Base-by-base conservation (phyloP, 2,113 vertebrate species). In the Puntigrus tetrazona region DNA sequence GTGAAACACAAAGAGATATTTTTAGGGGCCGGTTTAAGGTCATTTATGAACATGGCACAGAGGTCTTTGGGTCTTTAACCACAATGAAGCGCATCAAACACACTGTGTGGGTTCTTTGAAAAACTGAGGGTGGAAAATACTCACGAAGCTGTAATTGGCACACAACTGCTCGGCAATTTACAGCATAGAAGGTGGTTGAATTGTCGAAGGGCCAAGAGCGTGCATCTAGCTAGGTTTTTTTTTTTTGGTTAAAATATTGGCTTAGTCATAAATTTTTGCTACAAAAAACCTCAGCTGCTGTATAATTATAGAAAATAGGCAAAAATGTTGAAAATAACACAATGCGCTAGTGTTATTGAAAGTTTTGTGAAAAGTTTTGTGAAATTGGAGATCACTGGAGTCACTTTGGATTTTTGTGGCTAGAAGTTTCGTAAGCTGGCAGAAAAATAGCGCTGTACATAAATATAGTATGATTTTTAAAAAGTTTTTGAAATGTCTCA, bases 71-170 rank as follows among this genome's bases (percentile, higher is more conserved):
- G 22, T n/a, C 75, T 59, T 20, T 25, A 16, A 55, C 29, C 74
- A 77, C 22, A 78, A 31, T 78, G 13, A 29, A 84, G 29, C 16
- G n/a, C 20, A n/a, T 78, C 50, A 59, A 61, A 78, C 5, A 76
- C n/a, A 78, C 34, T 61, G 76, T 78, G 73, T 70, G 47, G 61
- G 72, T 55, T 76, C 25, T 81, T 41, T 82, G 25, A 47, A 72
- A 61, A 78, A 38, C 52, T 10, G 52, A 18, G 47, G 47, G 76
- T 78, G 76, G 34, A 41, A 38, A 27, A 78, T 61, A 61, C n/a
- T 78, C 34, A 41, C 55, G 2, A 78, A 78, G 52, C 55, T 61
- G 55, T 27, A 61, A 57, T 61, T 78, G 76, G 76, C 75, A 78
- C 75, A 36, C 50, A 57, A 78, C 75, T 36, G 20, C 22, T 10